Evolutionary conservation across 2,797 vertebrate species (phyloP).

Genomic region (Varecia variegata): DNA sequence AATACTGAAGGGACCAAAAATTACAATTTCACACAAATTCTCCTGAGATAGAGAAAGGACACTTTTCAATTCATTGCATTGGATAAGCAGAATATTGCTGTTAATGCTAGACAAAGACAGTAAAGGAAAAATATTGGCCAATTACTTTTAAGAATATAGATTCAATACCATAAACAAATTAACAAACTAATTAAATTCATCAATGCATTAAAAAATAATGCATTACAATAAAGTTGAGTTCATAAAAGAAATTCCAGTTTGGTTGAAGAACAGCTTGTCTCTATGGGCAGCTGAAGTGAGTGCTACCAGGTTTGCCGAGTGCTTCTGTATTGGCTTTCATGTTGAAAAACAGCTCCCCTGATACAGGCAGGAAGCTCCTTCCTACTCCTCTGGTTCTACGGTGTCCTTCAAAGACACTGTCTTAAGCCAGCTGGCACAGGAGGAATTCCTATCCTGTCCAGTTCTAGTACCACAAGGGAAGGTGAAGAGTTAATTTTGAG

Average conservation of each 20-base stretch:
- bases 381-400: not conserved
- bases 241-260: not conserved
- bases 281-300: not conserved
- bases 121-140: not conserved
- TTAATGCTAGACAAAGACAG: not conserved
- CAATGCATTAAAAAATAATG: not conserved
- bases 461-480: not conserved
- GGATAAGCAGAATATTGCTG: not conserved
- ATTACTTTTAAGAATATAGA: not conserved
- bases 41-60: not conserved
- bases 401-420: not conserved
- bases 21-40: not conserved
- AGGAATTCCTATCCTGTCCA: not conserved
- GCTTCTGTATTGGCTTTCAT: not conserved
- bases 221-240: not conserved
- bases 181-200: not conserved
- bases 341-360: not conserved
- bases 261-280: not conserved
- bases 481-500: not conserved
- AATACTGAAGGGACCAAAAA: not conserved
- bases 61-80: not conserved
- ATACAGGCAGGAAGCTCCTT: not conserved
- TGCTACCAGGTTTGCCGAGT: not conserved
- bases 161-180: not conserved
- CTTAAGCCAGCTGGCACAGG: not conserved